phyloP scores from a whole-genome alignment of 1,140 invertebrate species.

The Diabrotica undecimpunctata region DNA sequence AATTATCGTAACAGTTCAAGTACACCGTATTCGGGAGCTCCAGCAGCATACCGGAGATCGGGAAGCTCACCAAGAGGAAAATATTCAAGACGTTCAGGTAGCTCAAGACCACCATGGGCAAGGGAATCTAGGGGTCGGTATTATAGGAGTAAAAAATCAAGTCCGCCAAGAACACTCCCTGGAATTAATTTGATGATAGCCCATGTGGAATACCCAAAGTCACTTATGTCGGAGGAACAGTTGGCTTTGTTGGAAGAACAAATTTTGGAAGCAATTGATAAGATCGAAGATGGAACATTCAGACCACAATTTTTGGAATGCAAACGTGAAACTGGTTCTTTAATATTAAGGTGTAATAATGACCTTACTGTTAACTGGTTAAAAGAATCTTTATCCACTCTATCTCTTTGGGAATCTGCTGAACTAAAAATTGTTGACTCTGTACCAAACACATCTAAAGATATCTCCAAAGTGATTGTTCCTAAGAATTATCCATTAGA shows the following conservation, averaged over 20 bases:
- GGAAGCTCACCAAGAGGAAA: not conserved
- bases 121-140: not conserved
- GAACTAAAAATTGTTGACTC: conserved; percentile 5
- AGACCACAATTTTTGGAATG: conserved; percentile 14
- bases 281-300: conserved; percentile 8
- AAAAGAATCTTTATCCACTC: conserved; percentile 5
- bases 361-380: conserved; percentile 8
- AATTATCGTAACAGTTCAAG: conserved; percentile 10
- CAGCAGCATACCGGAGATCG: conserved; percentile 11
- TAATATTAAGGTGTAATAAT: conserved; percentile 9
- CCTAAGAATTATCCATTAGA: conserved; percentile 8
- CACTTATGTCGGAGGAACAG: conserved; percentile 7
- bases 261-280: conserved; percentile 10
- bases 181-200: conserved; percentile 8
- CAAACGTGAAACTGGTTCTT: conserved; percentile 3
- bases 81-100: not conserved
- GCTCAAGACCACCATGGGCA: not conserved
- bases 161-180: not conserved
- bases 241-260: not conserved
- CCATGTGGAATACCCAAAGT: not conserved
- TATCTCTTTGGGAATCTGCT: conserved; percentile 6
- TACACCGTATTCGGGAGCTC: conserved; percentile 7
- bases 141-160: not conserved
- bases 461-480: not conserved
- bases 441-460: not conserved